These are phyloP conservation scores for Sisyra nigra DNA, from an alignment of 2,888 invertebrate species.

Conservation along the genomic window DNA sequence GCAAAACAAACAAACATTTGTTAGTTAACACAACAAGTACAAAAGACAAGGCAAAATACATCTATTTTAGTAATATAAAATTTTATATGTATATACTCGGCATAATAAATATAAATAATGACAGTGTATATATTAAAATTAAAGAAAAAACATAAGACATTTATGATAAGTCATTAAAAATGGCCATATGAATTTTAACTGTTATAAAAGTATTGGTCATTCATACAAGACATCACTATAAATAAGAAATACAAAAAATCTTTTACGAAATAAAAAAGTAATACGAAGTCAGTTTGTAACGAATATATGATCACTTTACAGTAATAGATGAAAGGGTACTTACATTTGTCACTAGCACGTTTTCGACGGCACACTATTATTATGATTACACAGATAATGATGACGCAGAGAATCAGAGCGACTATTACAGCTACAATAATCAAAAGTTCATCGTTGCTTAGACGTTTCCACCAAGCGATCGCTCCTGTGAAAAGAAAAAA, in stretches of 20 bases:
- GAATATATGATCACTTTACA: too few relatives aligned
- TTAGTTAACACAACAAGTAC: slow-evolving; percentile 6
- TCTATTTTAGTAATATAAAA: neutral
- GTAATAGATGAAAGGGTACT: slow-evolving; percentile 23
- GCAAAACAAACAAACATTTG: slow-evolving; percentile 17
- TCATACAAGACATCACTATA: too few relatives aligned
- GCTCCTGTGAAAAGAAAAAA: slow-evolving; percentile 39
- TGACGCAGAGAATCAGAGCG: slow-evolving; percentile 46
- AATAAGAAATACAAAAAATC: too few relatives aligned
- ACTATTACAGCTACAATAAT: slow-evolving; percentile 55
- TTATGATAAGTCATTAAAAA: too few relatives aligned
- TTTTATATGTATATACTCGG: neutral
- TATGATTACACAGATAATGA: slow-evolving; percentile 71
- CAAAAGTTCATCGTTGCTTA: slow-evolving; percentile 63
- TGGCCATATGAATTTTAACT: too few relatives aligned
- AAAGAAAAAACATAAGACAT: too few relatives aligned
- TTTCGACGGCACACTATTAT: slow-evolving; percentile 73
- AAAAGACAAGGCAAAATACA: slow-evolving; percentile 1
- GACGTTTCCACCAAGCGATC: slow-evolving; percentile 62
- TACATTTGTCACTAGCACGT: slow-evolving; percentile 68
- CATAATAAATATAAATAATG: slow-evolving; percentile 1
- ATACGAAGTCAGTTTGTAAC: too few relatives aligned
- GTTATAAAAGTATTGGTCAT: too few relatives aligned
- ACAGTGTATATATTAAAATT: too few relatives aligned
- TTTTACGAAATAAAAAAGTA: too few relatives aligned